Evolutionary conservation across 2,113 vertebrate genomes (phyloP).

Genomic region (Pachycephala philippinensis): DNA sequence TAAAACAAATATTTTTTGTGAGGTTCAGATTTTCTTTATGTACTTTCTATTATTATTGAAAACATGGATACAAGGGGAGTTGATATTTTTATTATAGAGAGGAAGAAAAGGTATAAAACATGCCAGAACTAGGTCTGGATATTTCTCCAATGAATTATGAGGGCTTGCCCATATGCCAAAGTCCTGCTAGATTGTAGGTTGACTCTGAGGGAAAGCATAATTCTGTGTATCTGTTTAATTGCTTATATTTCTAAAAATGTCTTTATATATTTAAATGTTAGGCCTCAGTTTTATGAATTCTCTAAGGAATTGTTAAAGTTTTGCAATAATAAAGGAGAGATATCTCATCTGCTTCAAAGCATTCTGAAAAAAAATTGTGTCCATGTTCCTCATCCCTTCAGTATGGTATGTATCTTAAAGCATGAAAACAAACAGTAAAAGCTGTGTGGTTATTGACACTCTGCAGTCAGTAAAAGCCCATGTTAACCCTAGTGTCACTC

Average conservation of each 20-base stretch:
- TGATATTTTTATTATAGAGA: not conserved
- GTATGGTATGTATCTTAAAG: not conserved
- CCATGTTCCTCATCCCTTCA: not conserved
- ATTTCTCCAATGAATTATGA: not conserved
- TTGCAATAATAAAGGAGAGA: not conserved
- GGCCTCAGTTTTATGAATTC: not conserved
- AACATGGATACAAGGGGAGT: not conserved
- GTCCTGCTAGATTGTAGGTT: not conserved
- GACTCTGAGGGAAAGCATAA: not conserved
- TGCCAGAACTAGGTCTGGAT: not conserved
- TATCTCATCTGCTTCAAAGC: not conserved
- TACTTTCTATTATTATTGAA: not conserved
- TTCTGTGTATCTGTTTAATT: not conserved
- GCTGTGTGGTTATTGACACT: not conserved
- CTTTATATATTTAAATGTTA: not conserved
- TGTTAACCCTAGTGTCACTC: not conserved
- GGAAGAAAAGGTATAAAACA: not conserved
- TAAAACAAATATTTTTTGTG: not conserved
- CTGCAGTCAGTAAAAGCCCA: not conserved
- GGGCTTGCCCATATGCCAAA: not conserved
- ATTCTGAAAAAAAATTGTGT: not conserved
- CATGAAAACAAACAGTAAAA: not conserved
- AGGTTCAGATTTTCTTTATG: not conserved
- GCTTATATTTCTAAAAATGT: not conserved
- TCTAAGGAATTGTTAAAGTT: not conserved